A percentile compares a stretch with the other conserved stretches of the same genome.
phyloP scores from a whole-genome alignment of 2,797 vertebrate genomes.

The Melopsittacus undulatus region DNA sequence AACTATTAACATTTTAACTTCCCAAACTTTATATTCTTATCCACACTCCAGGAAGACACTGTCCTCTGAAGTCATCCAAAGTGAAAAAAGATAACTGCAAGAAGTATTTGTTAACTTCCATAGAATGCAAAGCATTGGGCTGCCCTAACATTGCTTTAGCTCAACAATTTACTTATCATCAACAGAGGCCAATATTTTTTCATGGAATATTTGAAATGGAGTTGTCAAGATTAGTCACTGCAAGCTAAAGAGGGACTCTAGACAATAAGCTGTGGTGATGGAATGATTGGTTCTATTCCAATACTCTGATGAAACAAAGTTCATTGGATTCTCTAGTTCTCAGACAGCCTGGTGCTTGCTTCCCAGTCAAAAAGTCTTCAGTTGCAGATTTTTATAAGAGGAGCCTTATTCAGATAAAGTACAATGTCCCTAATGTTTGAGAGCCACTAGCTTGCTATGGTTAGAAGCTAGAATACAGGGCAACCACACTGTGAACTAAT shows the following conservation, averaged over 20 bases:
- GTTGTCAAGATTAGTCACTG: not conserved
- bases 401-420: not conserved
- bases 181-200: not conserved
- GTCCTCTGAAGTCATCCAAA: not conserved
- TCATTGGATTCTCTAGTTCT: not conserved
- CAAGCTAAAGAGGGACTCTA: not conserved
- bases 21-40: not conserved
- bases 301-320: not conserved
- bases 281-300: not conserved
- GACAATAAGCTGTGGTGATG: not conserved
- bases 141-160: not conserved
- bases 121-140: not conserved
- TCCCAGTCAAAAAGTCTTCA: not conserved
- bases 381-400: not conserved
- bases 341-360: not conserved
- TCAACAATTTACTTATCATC: not conserved
- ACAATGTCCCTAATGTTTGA: not conserved
- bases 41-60: not conserved
- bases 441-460: not conserved
- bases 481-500: not conserved
- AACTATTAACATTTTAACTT: not conserved
- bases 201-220: not conserved
- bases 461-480: not conserved
- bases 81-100: not conserved
- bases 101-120: not conserved